A percentile compares a stretch with the other conserved stretches of the same genome.
Conservation (phyloP, 2,888 invertebrate species). For the Creontiades dilutus region DNA sequence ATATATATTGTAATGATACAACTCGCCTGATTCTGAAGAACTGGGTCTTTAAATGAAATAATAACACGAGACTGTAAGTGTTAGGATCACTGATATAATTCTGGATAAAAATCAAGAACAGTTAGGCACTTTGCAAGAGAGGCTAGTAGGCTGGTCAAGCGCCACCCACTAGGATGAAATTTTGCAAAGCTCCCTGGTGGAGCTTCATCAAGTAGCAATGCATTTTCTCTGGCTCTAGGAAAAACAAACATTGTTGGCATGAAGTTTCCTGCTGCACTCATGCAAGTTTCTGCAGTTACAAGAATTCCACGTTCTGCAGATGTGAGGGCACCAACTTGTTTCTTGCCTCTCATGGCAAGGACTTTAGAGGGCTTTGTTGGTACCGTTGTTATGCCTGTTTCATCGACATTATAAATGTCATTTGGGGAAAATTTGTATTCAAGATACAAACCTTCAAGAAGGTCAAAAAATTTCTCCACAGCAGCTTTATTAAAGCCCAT, state of each 20-base stretch:
- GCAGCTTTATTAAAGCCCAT: background rate
- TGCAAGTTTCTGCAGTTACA: background rate
- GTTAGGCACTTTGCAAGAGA: too few relatives aligned
- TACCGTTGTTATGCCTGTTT: background rate
- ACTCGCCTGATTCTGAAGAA: too few relatives aligned
- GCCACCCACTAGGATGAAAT: slow-evolving; percentile 77
- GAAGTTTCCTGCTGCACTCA: background rate
- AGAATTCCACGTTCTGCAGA: background rate
- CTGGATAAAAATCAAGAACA: too few relatives aligned
- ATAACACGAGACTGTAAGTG: too few relatives aligned
- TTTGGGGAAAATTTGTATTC: background rate
- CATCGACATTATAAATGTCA: background rate
- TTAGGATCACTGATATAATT: too few relatives aligned
- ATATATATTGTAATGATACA: too few relatives aligned
- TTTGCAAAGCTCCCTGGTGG: slow-evolving; percentile 76
- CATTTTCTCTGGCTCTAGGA: background rate
- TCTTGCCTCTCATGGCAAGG: background rate
- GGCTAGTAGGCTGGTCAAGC: too few relatives aligned
- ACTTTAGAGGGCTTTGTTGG: background rate
- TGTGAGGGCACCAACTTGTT: background rate
- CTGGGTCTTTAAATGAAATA: too few relatives aligned
- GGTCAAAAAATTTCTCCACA: background rate
- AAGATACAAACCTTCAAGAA: background rate
- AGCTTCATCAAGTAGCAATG: slow-evolving; percentile 73
- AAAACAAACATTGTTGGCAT: background rate